Evolutionary conservation across 2,113 vertebrate species (phyloP).

Genomic region (Fregetta grallaria): DNA sequence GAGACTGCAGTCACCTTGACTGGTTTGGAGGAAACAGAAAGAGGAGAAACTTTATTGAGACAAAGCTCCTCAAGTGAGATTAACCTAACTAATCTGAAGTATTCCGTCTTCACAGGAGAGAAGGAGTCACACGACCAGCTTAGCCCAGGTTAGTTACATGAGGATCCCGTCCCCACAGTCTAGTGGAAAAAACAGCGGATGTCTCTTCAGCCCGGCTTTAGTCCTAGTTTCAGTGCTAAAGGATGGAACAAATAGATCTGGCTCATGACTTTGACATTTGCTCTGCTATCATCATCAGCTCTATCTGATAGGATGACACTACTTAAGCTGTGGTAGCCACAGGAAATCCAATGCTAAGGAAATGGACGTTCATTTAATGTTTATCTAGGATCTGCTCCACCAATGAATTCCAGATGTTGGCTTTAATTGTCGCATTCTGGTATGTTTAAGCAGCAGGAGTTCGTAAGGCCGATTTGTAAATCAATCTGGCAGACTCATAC

Average conservation of each 20-base stretch:
- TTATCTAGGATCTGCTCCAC: slow-evolving; percentile 73
- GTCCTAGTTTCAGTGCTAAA: background rate
- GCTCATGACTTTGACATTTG: slow-evolving; percentile 49
- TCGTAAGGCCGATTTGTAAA: slow-evolving; percentile 72
- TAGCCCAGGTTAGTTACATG: background rate
- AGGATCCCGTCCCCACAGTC: background rate
- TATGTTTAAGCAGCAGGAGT: slow-evolving; percentile 66
- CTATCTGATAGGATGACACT: slow-evolving; percentile 60
- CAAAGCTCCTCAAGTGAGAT: background rate
- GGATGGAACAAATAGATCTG: slow-evolving; percentile 27
- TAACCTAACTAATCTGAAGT: background rate
- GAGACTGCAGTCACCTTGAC: background rate
- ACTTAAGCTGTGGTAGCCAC: slow-evolving; percentile 68
- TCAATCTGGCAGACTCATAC: slow-evolving; percentile 69
- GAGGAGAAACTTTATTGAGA: background rate
- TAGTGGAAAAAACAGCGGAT: background rate
- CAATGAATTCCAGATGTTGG: slow-evolving; percentile 86
- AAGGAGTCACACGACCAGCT: background rate
- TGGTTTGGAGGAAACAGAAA: background rate
- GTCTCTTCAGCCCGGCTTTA: background rate
- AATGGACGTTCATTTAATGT: slow-evolving; percentile 73
- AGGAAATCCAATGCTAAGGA: slow-evolving; percentile 74
- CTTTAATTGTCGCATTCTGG: slow-evolving; percentile 69
- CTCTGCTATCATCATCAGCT: slow-evolving; percentile 61
- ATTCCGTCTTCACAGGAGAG: background rate